Conservation (phyloP, 2,888 invertebrate genomes). For the Phasia obesa region DNA sequence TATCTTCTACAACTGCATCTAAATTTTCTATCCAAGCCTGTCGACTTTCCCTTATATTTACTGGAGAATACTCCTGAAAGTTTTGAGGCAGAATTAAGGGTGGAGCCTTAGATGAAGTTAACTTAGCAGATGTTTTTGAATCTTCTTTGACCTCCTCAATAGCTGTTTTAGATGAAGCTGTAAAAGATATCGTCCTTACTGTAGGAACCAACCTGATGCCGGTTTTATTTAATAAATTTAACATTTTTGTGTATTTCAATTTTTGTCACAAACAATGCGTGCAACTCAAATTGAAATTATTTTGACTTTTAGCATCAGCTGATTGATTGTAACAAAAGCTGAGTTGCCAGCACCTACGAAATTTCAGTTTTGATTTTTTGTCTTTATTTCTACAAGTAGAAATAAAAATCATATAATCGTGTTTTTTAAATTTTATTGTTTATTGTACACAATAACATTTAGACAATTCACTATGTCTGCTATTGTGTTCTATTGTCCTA, state of each 20-base stretch:
- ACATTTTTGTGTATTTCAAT: slow-evolving; percentile 73
- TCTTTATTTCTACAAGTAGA: no score
- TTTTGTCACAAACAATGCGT: slow-evolving; percentile 16
- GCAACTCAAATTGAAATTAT: slow-evolving; percentile 1
- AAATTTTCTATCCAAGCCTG: slow-evolving; percentile 95
- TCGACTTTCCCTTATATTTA: slow-evolving; percentile 80
- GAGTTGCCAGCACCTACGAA: slow-evolving; percentile 11
- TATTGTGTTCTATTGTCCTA: no score
- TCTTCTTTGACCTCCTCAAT: slow-evolving; percentile 52
- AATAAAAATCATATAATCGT: no score
- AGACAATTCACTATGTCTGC: no score
- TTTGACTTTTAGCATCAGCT: slow-evolving; percentile 46
- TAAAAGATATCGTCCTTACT: slow-evolving; percentile 72
- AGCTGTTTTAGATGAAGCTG: slow-evolving; percentile 16
- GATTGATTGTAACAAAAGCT: background rate
- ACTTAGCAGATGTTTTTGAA: background rate
- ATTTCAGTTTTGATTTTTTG: no score
- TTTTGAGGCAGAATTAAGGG: slow-evolving; percentile 76
- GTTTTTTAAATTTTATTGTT: no score
- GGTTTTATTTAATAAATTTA: slow-evolving; percentile 77
- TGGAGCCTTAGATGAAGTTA: slow-evolving; percentile 41
- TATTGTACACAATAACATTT: no score
- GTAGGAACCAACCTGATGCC: slow-evolving; percentile 73
- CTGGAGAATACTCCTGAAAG: slow-evolving; percentile 73
- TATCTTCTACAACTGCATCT: slow-evolving; percentile 88